Evolutionary conservation across 2,888 invertebrate species (phyloP).

Genomic region (Oegoconia quadripuncta): DNA sequence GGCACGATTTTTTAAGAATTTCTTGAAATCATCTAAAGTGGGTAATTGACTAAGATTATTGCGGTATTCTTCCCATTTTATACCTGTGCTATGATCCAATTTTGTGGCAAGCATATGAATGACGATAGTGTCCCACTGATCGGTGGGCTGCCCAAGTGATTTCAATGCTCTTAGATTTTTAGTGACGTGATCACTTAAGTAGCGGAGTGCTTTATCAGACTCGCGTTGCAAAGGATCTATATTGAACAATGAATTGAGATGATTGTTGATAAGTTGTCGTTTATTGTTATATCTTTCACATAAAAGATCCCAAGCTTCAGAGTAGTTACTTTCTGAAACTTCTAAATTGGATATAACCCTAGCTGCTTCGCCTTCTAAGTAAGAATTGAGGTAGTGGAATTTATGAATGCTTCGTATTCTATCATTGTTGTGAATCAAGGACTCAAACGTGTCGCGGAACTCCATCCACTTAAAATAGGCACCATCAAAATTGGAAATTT

Average conservation of each 20-base stretch:
- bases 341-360: constrained; percentile 14
- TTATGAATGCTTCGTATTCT: too few species aligned
- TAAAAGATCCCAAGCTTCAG: constrained; percentile 11
- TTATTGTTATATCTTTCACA: constrained; percentile 15
- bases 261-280: constrained; percentile 7
- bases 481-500: constrained; percentile 18
- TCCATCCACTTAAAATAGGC: constrained; percentile 18
- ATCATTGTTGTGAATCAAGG: constrained; percentile 14
- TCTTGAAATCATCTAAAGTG: constrained; percentile 11
- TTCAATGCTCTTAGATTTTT: constrained; percentile 14
- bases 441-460: constrained; percentile 16
- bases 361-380: constrained; percentile 17
- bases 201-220: constrained; percentile 7
- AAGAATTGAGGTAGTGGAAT: too few species aligned
- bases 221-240: constrained; percentile 4
- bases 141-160: constrained; percentile 9
- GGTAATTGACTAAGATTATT: constrained; percentile 5
- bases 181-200: constrained; percentile 9
- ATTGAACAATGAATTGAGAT: too few species aligned
- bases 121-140: constrained; percentile 9
- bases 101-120: constrained; percentile 11
- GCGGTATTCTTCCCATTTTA: constrained; percentile 14
- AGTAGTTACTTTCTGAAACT: constrained; percentile 8
- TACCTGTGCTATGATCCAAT: constrained; percentile 4
- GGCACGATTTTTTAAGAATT: constrained; percentile 6